Percentiles rank a stretch among this genome's conserved stretches.
Evolutionary conservation across 2,113 vertebrate genomes (phyloP).

Genomic region (Forbesichthys agassizii): DNA sequence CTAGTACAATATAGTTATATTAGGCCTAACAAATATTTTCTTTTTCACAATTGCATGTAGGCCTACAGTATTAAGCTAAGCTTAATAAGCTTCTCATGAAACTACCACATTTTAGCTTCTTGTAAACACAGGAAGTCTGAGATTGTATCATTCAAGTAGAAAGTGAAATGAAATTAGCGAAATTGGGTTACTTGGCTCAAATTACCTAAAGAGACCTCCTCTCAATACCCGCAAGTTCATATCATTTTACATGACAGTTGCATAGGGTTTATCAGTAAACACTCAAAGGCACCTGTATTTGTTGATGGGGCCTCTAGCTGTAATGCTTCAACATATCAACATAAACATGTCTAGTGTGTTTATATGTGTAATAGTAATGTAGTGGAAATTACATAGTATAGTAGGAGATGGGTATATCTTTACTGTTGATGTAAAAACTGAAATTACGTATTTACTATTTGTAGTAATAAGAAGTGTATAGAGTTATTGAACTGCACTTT

Average conservation of each 20-base stretch:
- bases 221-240: background rate
- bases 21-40: no score
- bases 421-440: background rate
- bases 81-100: conserved; percentile 10
- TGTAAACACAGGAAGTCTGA: conserved; percentile 64
- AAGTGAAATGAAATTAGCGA: conserved; percentile 72
- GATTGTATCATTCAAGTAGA: conserved; percentile 64
- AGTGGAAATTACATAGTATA: background rate
- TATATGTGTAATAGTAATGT: background rate
- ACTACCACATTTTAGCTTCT: conserved; percentile 35
- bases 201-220: conserved; percentile 44
- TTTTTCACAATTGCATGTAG: conserved; percentile 11
- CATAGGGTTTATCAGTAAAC: conserved; percentile 11
- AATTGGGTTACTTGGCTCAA: conserved; percentile 67
- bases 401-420: background rate
- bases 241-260: background rate
- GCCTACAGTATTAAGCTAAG: background rate
- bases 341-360: conserved; percentile 3
- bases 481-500: background rate
- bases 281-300: conserved; percentile 35
- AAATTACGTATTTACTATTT: background rate
- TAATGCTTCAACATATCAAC: conserved; percentile 27
- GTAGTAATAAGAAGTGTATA: background rate
- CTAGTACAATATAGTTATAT: no score
- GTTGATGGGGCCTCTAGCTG: conserved; percentile 42